A percentile compares a stretch with the other conserved stretches of the same genome.
These are phyloP conservation scores for Nothobranchius kuhntae DNA, from an alignment of 2,113 vertebrate species.

Conservation along the genomic window DNA sequence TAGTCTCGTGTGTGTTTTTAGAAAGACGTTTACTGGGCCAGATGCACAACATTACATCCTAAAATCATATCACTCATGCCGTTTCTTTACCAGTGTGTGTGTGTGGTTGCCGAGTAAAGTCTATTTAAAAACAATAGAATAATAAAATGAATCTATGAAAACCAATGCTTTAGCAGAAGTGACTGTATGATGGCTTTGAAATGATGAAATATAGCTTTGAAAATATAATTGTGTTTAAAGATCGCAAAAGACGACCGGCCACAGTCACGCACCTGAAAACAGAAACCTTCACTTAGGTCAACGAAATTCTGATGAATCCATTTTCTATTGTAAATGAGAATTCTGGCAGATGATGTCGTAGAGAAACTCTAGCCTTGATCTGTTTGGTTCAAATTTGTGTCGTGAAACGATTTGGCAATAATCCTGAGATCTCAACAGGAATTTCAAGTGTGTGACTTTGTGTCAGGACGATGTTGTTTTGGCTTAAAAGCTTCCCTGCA, in stretches of 20 bases:
- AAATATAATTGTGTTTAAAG: slow-evolving; percentile 53
- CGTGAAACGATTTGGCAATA: slow-evolving; percentile 4
- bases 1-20: slow-evolving; percentile 49
- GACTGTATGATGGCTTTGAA: slow-evolving; percentile 65
- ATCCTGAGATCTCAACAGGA: slow-evolving; percentile 1
- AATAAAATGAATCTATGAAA: slow-evolving; percentile 35
- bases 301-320: neutral
- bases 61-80: slow-evolving; percentile 28
- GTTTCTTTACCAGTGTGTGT: slow-evolving; percentile 43
- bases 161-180: slow-evolving; percentile 65
- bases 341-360: neutral
- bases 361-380: neutral
- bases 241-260: slow-evolving; percentile 51
- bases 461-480: slow-evolving; percentile 40
- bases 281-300: slow-evolving; percentile 5
- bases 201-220: slow-evolving; percentile 60
- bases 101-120: slow-evolving; percentile 64
- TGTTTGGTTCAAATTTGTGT: slow-evolving; percentile 1
- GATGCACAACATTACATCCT: slow-evolving; percentile 50
- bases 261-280: slow-evolving; percentile 39
- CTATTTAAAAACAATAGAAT: slow-evolving; percentile 55
- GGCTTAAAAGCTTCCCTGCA: slow-evolving; percentile 60
- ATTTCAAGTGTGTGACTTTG: slow-evolving; percentile 52
- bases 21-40: slow-evolving; percentile 60
- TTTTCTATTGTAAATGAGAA: slow-evolving; percentile 15